Percentiles rank a stretch among this genome's conserved stretches.
These are phyloP conservation scores for Clamator glandarius DNA, from an alignment of 2,797 vertebrate species.

Conservation along the genomic window DNA sequence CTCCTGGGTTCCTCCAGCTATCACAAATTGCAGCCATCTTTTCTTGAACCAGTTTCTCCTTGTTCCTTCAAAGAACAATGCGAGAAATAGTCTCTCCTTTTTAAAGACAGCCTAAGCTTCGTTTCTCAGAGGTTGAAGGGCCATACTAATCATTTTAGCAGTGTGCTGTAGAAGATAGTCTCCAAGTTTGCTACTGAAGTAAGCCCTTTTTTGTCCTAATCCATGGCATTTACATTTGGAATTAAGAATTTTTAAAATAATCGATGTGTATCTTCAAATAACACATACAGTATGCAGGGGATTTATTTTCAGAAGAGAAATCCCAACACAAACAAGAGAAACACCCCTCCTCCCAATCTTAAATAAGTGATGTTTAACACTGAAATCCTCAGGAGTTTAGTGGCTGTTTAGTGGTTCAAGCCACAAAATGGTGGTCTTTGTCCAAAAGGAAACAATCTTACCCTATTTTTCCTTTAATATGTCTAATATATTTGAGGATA, in stretches of 20 bases:
- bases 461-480: neutral
- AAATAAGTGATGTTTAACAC: neutral
- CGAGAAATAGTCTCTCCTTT: neutral
- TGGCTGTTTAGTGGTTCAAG: neutral
- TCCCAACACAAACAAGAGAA: neutral
- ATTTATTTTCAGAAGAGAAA: neutral
- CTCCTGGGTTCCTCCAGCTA: neutral
- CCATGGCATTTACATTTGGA: neutral
- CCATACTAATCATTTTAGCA: neutral
- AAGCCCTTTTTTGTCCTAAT: neutral
- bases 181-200: neutral
- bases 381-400: neutral
- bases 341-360: neutral
- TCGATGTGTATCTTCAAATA: neutral
- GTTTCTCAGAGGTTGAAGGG: neutral
- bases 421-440: neutral
- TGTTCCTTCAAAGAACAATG: neutral
- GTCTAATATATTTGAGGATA: too few species aligned
- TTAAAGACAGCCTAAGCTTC: neutral
- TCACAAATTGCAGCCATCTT: neutral
- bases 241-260: neutral
- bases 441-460: neutral
- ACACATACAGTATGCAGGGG: fast-evolving
- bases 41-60: neutral
- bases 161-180: neutral